Conservation (phyloP, 2,888 invertebrate species). For the Aquatica leii region DNA sequence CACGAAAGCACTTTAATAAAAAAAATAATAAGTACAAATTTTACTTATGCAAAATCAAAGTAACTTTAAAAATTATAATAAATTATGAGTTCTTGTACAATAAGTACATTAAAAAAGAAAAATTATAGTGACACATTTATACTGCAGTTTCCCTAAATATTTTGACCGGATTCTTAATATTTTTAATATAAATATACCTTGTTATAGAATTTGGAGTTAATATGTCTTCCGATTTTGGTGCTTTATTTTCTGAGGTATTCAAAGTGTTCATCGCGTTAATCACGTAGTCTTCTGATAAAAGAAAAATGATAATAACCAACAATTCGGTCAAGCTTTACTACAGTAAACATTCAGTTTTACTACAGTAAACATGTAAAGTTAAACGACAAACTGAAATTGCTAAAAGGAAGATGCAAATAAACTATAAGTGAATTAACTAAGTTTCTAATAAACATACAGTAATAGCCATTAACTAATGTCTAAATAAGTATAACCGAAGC, state of each 20-base stretch:
- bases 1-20: neutral
- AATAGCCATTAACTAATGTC: neutral
- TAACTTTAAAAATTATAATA: constrained; percentile 15
- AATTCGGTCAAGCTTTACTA: constrained; percentile 26
- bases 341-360: constrained; percentile 18
- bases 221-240: constrained; percentile 52
- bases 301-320: constrained; percentile 26
- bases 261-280: constrained; percentile 46
- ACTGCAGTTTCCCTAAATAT: constrained; percentile 60
- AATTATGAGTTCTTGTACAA: too few relatives aligned
- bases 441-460: too few relatives aligned
- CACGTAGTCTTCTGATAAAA: constrained; percentile 49
- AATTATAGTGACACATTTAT: too few relatives aligned
- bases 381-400: constrained; percentile 26
- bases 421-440: neutral
- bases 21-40: neutral
- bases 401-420: constrained; percentile 12
- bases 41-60: constrained; percentile 12
- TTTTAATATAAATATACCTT: constrained; percentile 59
- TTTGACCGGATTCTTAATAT: constrained; percentile 58
- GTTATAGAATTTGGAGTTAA: constrained; percentile 48
- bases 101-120: too few relatives aligned
- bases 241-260: constrained; percentile 49
- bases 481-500: neutral
- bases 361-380: constrained; percentile 24